phyloP scores from a whole-genome alignment of 2,888 invertebrate species.

The Synanthedon formicaeformis region DNA sequence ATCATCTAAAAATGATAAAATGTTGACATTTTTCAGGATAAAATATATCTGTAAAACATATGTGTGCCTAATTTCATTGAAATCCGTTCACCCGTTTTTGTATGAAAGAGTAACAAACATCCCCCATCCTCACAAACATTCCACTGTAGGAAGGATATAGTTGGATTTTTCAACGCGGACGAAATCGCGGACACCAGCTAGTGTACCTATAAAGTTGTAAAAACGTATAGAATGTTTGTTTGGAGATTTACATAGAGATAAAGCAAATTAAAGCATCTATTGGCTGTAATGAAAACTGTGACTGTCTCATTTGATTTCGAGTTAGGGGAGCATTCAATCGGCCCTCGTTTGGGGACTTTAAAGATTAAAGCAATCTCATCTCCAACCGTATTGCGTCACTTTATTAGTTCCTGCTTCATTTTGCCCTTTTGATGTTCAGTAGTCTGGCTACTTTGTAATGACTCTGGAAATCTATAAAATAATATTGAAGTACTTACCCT shows the following conservation, averaged over 20 bases:
- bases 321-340: constrained; percentile 58
- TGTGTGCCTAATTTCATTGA: too few species aligned
- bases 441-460: constrained; percentile 36
- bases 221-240: neutral
- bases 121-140: too few species aligned
- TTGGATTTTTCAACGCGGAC: too few species aligned
- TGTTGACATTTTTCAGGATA: too few species aligned
- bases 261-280: constrained; percentile 67
- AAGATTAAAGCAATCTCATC: constrained; percentile 61
- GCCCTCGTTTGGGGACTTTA: constrained; percentile 55
- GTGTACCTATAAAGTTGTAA: too few species aligned
- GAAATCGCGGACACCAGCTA: too few species aligned
- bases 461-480: neutral
- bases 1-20: too few species aligned
- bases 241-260: constrained; percentile 30
- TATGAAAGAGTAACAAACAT: too few species aligned
- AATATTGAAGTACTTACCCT: too few species aligned
- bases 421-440: constrained; percentile 62
- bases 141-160: too few species aligned
- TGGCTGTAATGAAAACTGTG: constrained; percentile 55
- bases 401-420: constrained; percentile 62
- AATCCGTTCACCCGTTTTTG: too few species aligned
- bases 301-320: constrained; percentile 46
- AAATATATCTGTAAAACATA: too few species aligned
- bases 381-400: constrained; percentile 40